Base-by-base conservation (phyloP, 2,113 vertebrate genomes). In the Cryptomyrus ogoouensis region DNA sequence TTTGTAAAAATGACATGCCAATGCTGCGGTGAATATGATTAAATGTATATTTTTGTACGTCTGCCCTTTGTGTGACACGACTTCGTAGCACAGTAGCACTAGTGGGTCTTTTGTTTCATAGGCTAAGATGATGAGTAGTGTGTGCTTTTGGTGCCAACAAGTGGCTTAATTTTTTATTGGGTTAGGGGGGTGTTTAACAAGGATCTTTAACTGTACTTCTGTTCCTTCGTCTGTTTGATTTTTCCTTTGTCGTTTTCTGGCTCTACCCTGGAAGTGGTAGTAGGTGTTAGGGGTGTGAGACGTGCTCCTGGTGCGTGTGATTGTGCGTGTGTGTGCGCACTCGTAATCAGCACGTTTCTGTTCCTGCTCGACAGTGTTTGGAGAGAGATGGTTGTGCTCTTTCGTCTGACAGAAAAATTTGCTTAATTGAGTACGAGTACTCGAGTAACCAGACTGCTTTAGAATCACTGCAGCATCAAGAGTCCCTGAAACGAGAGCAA, bases 11-110 rank as follows among this genome's bases (percentile, higher is more conserved):
- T 1, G 21, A 58, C 47, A 42, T 90, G 91, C 90, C 66, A 87
- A 27, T 90, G 86, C 89, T 87, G 88, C 53, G 47, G 90, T 87
- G 42, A 90, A 91, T 89, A 87, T 91, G 90, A 83, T 91, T 91
- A 94, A 93, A 93, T 92, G 91, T 94, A 91, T 94, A 95, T 95
- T 95, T 95, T 95, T 95, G 91, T 94, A 94, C 92, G 92, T 90
- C 92, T 62, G 89, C 87, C 21, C 56, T 56, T 19, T 49, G n/a
- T 58, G 27, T 62, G 31, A 66, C 56, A 53, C 13, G 31, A 50
- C 85, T 87, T 91, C 93, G 93, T 93, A 91, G 93, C 87, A 74
- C 74, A 77, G 35, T 62, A 35, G 31, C 31, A 35, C 31, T 35
- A 35, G 31, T 44, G 19, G 24, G 46, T 87, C n/a, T 88, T 84